Evolutionary conservation across 2,888 invertebrate species (phyloP).

Genomic region (Taphrorychus bicolor): DNA sequence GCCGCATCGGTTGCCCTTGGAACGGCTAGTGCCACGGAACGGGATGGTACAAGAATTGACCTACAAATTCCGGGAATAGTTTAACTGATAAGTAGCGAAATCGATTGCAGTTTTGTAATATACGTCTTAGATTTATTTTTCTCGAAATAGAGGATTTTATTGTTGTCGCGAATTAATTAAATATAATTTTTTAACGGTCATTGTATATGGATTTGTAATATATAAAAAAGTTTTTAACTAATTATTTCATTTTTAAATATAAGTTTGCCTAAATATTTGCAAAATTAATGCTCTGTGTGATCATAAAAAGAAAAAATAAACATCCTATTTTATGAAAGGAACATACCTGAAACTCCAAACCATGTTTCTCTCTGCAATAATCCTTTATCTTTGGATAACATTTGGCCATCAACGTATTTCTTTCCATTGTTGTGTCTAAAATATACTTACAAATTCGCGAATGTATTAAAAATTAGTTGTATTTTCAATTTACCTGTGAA

Average conservation of each 20-base stretch:
- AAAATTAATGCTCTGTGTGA: too few relatives aligned
- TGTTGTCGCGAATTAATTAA: too few relatives aligned
- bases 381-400: conserved; percentile 97
- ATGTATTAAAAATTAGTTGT: background rate
- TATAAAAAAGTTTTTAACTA: background rate
- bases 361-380: conserved; percentile 96
- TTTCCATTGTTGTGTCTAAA: conserved; percentile 94
- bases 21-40: conserved; percentile 23
- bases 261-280: background rate
- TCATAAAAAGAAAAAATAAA: too few relatives aligned
- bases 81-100: conserved; percentile 17
- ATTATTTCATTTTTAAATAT: background rate
- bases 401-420: conserved; percentile 97
- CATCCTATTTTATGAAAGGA: too few relatives aligned
- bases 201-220: too few relatives aligned
- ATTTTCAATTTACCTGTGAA: conserved; percentile 85
- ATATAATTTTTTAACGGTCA: too few relatives aligned
- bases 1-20: conserved; percentile 32
- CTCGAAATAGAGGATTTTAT: too few relatives aligned
- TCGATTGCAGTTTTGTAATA: conserved; percentile 27
- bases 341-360: conserved; percentile 93
- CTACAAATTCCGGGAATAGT: conserved; percentile 36
- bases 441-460: conserved; percentile 1
- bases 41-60: conserved; percentile 32
- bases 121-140: too few relatives aligned